These are phyloP conservation scores for Xenentodon cancila DNA, from an alignment of 2,797 vertebrate genomes.

Conservation along the genomic window DNA sequence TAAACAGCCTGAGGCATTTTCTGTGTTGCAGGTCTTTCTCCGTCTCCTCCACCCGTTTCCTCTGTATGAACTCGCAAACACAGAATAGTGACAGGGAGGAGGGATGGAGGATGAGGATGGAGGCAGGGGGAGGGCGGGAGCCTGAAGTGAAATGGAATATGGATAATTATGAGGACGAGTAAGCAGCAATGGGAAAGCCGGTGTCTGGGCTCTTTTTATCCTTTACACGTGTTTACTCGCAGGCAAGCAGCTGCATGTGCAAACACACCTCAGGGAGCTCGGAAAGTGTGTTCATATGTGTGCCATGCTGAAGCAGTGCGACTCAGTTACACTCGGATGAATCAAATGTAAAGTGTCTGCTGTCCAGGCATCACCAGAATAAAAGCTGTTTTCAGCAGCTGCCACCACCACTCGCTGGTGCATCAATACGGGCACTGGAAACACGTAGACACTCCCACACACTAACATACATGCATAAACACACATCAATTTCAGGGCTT, in stretches of 20 bases:
- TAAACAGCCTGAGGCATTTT: constrained; percentile 49
- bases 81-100: constrained; percentile 44
- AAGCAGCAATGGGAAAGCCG: constrained; percentile 32
- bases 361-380: constrained; percentile 46
- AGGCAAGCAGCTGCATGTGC: constrained; percentile 27
- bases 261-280: constrained; percentile 42
- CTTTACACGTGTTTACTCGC: constrained; percentile 48
- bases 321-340: constrained; percentile 46
- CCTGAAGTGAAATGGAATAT: constrained; percentile 43
- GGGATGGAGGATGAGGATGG: constrained; percentile 43
- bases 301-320: constrained; percentile 34
- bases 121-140: constrained; percentile 20
- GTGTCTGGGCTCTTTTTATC: constrained; percentile 29
- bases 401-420: constrained; percentile 46
- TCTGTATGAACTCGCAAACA: constrained; percentile 48
- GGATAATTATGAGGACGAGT: constrained; percentile 35
- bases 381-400: constrained; percentile 61
- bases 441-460: constrained; percentile 41
- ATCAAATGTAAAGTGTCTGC: constrained; percentile 64
- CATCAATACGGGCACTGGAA: constrained; percentile 55
- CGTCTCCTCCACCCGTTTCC: constrained; percentile 26
- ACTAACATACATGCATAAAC: constrained; percentile 20
- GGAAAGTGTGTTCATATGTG: constrained; percentile 37
- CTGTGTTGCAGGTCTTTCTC: constrained; percentile 50
- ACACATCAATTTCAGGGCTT: constrained; percentile 44